Conservation (phyloP, 2,888 invertebrate species). For the Ceriagrion tenellum region DNA sequence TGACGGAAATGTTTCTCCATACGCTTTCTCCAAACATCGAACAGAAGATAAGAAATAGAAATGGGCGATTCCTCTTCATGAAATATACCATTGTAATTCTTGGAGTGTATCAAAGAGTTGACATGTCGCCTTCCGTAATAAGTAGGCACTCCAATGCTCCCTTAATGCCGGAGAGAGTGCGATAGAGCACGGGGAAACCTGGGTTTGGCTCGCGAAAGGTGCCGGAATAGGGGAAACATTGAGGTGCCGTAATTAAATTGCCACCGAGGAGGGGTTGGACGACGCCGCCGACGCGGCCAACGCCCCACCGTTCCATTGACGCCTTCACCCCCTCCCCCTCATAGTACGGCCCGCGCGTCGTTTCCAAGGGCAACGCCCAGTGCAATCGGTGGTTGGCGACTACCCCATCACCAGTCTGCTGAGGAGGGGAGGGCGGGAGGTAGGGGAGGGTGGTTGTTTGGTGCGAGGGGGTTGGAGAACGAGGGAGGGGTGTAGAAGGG, state of each 20-base stretch:
- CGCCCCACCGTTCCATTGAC: slow-evolving; percentile 40
- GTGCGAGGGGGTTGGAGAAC: background rate
- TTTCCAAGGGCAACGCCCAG: slow-evolving; percentile 64
- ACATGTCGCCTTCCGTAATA: too few relatives aligned
- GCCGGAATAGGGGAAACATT: background rate
- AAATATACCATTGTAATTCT: too few relatives aligned
- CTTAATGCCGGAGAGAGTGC: too few relatives aligned
- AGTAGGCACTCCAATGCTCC: too few relatives aligned
- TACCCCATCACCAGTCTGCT: background rate
- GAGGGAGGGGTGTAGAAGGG: background rate
- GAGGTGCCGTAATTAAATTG: slow-evolving; percentile 59
- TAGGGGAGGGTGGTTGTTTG: background rate
- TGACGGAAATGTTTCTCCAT: too few relatives aligned
- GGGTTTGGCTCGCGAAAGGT: background rate
- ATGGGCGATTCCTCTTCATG: too few relatives aligned
- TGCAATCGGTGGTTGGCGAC: slow-evolving; percentile 53
- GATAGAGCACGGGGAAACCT: background rate
- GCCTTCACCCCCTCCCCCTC: background rate
- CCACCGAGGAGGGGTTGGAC: background rate
- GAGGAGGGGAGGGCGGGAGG: background rate
- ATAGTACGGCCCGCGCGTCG: slow-evolving; percentile 7
- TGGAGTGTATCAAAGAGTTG: too few relatives aligned
- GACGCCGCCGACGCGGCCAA: slow-evolving; percentile 12
- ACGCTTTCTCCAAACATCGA: too few relatives aligned
- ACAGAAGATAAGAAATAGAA: too few relatives aligned